Percentiles rank a stretch among this genome's conserved stretches.
These are phyloP conservation scores for Marronus borbonicus DNA, from an alignment of 2,888 invertebrate genomes.

Conservation along the genomic window DNA sequence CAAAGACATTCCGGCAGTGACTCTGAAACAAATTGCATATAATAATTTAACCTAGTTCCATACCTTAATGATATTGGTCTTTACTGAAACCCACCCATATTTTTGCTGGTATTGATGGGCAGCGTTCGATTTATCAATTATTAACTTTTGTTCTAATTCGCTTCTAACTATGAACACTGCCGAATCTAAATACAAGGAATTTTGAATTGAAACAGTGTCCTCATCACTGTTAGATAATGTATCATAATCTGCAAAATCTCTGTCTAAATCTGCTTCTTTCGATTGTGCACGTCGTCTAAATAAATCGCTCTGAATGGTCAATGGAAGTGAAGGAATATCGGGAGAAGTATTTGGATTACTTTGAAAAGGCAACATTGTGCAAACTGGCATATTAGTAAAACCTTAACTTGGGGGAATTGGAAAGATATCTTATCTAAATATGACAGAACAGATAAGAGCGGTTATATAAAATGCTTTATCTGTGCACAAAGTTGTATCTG, in stretches of 20 bases:
- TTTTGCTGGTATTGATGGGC: constrained; percentile 15
- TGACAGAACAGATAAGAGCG: not conserved
- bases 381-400: not conserved
- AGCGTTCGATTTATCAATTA: constrained; percentile 23
- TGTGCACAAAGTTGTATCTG: no score
- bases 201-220: constrained; percentile 16
- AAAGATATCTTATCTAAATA: constrained; percentile 33
- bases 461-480: no score
- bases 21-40: constrained; percentile 63
- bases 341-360: constrained; percentile 63
- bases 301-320: constrained; percentile 61
- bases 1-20: constrained; percentile 82
- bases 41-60: not conserved
- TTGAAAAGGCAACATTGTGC: constrained; percentile 42
- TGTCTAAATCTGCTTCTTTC: constrained; percentile 56
- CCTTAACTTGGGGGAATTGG: not conserved
- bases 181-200: constrained; percentile 34
- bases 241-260: constrained; percentile 57
- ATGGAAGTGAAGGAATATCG: constrained; percentile 61
- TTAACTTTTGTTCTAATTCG: constrained; percentile 30
- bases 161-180: constrained; percentile 21
- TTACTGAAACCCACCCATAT: constrained; percentile 35
- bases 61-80: not conserved
- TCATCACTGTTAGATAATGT: constrained; percentile 32
- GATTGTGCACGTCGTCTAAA: constrained; percentile 63